Evolutionary conservation across 2,113 vertebrate genomes (phyloP).

Genomic region (Chrysochloris asiatica): DNA sequence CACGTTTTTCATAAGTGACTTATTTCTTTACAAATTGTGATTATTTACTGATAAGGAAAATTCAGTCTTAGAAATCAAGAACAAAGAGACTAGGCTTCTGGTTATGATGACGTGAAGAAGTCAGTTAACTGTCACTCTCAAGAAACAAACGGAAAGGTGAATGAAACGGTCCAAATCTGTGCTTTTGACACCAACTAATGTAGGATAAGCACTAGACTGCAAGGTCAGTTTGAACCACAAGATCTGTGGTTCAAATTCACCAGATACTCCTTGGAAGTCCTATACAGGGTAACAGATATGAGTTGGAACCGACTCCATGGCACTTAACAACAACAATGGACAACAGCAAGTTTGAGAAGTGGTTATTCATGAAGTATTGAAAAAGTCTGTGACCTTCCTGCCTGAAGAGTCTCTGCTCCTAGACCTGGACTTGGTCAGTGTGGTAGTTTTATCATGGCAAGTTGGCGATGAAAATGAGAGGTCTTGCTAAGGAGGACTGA

Average conservation of each 20-base stretch:
- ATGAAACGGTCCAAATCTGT: background rate
- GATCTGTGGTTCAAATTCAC: too few species aligned
- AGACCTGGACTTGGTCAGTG: rapidly evolving
- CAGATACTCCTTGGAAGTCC: too few species aligned
- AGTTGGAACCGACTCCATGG: too few species aligned
- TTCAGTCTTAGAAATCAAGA: background rate
- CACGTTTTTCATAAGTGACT: background rate
- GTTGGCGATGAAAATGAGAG: background rate
- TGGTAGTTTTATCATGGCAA: background rate
- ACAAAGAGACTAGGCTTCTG: too few species aligned
- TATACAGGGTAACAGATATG: too few species aligned
- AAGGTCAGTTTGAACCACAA: too few species aligned
- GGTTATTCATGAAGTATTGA: background rate
- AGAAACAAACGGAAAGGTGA: background rate
- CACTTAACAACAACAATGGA: too few species aligned
- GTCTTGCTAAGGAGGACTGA: background rate
- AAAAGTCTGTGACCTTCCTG: background rate
- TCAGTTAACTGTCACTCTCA: background rate
- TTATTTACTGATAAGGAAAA: background rate
- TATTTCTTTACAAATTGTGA: background rate
- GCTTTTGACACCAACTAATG: background rate
- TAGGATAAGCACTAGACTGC: too few species aligned
- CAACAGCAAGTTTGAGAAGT: background rate
- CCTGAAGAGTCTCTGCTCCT: rapidly evolving
- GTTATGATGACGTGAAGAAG: background rate